Evolutionary conservation across 2,797 vertebrate species (phyloP), one percentile per base, ranked within the genome.

Genomic region (Clarias fuscus): DNA sequence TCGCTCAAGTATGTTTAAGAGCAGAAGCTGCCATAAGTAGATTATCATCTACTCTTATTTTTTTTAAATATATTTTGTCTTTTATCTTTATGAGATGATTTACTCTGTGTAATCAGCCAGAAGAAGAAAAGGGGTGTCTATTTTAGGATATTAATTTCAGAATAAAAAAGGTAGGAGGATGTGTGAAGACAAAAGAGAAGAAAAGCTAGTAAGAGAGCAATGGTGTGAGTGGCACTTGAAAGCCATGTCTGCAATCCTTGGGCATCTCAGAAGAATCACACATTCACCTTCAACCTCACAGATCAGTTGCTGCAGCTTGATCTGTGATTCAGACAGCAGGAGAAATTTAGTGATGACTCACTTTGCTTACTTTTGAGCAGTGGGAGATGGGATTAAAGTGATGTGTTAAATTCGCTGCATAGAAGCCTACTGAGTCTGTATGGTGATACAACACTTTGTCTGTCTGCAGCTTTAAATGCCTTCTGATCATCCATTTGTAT

Each of bases 81-180:
- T 53, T 76, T 24, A 22, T 59, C 56, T 59, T 20, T 10, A 13
- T 33, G 15, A 33, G 30, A 59, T 76, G 2, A 33, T 78, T 59
- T 33, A 33, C 18, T 78, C 56, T 13, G 56, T 20, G 10, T 33
- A 77, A 59, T 59, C 75, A 77, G 18, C 27, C 75, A 77, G 75
- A 77, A 58, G 33, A 78, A 2, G 27, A 33, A 33, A 59, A 68
- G 48, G 48, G 8, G 20, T 59, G 37, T 68, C 53, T 88, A 86
- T 85, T 86, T 88, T 73, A 86, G 86, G 79, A 68, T 65, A 24
- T 48, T 40, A 27, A 4, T 64, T 62, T 73, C 24, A 62, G 24
- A 56, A 59, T 13, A 18, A 71, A 65, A 86, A 73, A 64, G 76
- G 79, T 43, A 85, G 65, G n/a, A 3, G 65, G 58, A 48, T 84